Conservation (phyloP, 2,888 invertebrate genomes). For the Aphidius colemani region DNA sequence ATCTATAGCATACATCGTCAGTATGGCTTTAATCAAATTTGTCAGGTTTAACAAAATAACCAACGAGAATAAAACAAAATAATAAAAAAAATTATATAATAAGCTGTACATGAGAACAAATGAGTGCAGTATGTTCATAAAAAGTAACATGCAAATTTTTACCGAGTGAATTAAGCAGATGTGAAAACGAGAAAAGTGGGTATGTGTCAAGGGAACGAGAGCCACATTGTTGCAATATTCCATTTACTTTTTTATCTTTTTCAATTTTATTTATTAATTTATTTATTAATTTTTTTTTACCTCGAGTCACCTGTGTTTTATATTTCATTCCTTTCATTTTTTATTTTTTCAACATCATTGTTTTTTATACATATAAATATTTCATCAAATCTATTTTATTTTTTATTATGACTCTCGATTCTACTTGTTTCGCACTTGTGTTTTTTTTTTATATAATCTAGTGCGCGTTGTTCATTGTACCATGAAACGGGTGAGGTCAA, state of each 20-base stretch:
- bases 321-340: conserved; percentile 2
- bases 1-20: too few relatives aligned
- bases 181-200: conserved; percentile 17
- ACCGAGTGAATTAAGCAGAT: conserved; percentile 22
- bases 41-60: too few relatives aligned
- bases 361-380: too few relatives aligned
- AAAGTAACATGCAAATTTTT: conserved; percentile 15
- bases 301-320: not conserved
- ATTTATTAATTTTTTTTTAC: not conserved
- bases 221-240: conserved; percentile 10
- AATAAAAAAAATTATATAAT: too few relatives aligned
- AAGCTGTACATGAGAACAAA: too few relatives aligned
- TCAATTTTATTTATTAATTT: conserved; percentile 5
- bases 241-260: conserved; percentile 14
- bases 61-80: too few relatives aligned
- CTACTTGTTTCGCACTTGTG: not conserved
- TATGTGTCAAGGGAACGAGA: conserved; percentile 18
- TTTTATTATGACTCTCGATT: too few relatives aligned
- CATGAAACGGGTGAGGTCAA: conserved; percentile 32
- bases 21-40: too few relatives aligned
- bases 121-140: too few relatives aligned
- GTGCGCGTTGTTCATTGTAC: conserved; percentile 18
- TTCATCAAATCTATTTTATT: too few relatives aligned
- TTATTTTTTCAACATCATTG: too few relatives aligned
- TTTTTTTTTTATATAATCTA: conserved; percentile 28